phyloP scores from a whole-genome alignment of 2,797 vertebrate species.

The Dendrocincla tyrannina region DNA sequence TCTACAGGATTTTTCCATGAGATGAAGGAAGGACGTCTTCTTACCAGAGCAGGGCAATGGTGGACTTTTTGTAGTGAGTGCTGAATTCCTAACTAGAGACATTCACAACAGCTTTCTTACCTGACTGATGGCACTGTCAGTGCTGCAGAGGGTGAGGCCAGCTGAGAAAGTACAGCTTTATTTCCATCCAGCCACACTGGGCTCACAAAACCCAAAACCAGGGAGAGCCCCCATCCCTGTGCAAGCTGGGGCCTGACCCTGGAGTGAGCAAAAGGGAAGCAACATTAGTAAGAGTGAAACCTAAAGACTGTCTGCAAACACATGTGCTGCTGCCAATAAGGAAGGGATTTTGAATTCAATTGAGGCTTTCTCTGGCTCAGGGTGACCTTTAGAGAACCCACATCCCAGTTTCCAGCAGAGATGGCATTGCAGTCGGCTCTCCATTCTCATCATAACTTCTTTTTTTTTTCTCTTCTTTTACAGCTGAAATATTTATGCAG shows the following conservation, averaged over 20 bases:
- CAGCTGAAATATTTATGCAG: slow-evolving; percentile 32
- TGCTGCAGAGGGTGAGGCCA: background rate
- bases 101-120: background rate
- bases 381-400: slow-evolving; percentile 37
- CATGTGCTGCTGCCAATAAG: background rate
- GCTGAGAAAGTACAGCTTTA: background rate
- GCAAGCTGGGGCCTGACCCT: background rate
- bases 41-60: background rate
- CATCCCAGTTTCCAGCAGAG: background rate
- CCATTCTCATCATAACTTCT: background rate
- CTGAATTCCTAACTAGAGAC: background rate
- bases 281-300: background rate
- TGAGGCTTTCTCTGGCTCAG: background rate
- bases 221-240: background rate
- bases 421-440: background rate
- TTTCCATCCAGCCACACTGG: background rate
- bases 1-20: background rate
- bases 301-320: background rate
- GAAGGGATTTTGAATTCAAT: slow-evolving; percentile 28
- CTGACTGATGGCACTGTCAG: accelerated
- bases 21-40: background rate
- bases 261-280: background rate
- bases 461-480: background rate
- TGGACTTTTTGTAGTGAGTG: accelerated
- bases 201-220: background rate